phyloP scores from a whole-genome alignment of 2,797 vertebrate species.

The Furcifer pardalis region DNA sequence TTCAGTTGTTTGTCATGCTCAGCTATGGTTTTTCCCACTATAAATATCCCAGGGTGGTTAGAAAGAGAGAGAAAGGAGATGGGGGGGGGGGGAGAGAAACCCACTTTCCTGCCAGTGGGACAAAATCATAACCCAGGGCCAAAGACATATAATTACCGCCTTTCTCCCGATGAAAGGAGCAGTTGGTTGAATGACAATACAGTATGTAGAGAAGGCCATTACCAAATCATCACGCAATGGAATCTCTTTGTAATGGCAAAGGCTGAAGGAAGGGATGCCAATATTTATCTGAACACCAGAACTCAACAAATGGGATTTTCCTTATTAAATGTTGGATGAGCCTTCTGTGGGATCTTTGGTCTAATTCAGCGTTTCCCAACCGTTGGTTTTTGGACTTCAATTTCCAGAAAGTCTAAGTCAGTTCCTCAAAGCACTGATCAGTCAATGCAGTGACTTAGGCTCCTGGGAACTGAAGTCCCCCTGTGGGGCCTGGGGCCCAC shows the following conservation, averaged over 20 bases:
- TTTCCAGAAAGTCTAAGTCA: too few species aligned
- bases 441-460: too few species aligned
- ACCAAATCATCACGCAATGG: conserved; percentile 49
- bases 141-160: conserved; percentile 63
- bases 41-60: conserved; percentile 57
- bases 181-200: conserved; percentile 52
- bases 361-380: too few species aligned
- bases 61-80: conserved; percentile 28
- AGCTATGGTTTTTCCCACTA: conserved; percentile 41
- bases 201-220: conserved; percentile 45
- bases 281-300: neutral
- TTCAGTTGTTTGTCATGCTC: conserved; percentile 35
- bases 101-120: conserved; percentile 44
- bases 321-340: neutral
- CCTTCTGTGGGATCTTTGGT: neutral
- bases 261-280: neutral
- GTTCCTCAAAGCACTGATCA: too few species aligned
- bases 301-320: neutral
- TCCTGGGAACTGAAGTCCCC: too few species aligned
- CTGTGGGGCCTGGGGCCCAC: too few species aligned
- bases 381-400: too few species aligned
- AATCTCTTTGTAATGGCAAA: conserved; percentile 25
- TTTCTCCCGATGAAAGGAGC: conserved; percentile 56
- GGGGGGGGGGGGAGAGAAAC: neutral
- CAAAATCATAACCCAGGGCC: conserved; percentile 57